Evolutionary conservation across 2,797 vertebrate species (phyloP).

Genomic region (Rhincodon typus): DNA sequence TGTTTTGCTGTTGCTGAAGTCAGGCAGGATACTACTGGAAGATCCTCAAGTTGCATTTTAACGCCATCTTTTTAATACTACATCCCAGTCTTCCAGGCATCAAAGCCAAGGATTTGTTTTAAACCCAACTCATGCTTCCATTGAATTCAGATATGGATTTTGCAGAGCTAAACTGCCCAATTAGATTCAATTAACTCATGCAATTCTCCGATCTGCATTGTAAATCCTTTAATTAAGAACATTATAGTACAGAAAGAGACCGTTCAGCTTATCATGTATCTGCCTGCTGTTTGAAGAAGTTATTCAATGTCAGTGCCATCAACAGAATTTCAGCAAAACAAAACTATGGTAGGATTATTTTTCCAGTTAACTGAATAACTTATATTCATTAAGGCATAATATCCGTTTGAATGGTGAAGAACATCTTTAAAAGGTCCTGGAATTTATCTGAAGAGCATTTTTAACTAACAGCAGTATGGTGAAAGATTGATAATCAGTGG

Average conservation of each 20-base stretch:
- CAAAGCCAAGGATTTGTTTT: background rate
- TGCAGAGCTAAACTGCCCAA: background rate
- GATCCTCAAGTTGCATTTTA: background rate
- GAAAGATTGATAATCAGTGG: background rate
- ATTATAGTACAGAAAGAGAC: background rate
- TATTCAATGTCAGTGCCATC: background rate
- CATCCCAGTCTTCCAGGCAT: background rate
- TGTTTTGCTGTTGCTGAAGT: background rate
- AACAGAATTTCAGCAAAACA: background rate
- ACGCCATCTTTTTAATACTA: background rate
- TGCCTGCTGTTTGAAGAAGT: background rate
- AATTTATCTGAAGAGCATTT: background rate
- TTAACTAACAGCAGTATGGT: background rate
- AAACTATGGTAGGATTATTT: background rate
- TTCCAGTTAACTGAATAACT: background rate
- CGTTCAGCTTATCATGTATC: background rate
- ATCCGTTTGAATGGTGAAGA: background rate
- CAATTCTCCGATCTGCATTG: background rate
- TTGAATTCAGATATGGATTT: background rate
- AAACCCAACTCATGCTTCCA: background rate
- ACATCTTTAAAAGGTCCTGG: background rate
- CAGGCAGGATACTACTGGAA: background rate
- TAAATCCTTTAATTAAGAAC: background rate
- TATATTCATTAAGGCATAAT: background rate
- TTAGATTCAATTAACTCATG: background rate